phyloP scores from a whole-genome alignment of 2,888 invertebrate genomes.

The Leptinotarsa juncta region DNA sequence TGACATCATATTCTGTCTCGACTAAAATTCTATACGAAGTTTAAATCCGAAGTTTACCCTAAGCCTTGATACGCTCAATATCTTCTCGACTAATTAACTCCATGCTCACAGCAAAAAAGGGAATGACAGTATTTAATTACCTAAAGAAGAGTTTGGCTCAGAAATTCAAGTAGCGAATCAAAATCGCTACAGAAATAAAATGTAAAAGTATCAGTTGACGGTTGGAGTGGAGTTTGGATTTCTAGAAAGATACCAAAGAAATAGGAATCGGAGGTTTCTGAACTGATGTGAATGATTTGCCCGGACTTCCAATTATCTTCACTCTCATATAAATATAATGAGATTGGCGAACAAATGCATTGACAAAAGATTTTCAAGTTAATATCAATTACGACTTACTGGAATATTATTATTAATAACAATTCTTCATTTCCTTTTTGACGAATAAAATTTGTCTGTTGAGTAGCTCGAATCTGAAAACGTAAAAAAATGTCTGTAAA shows the following conservation, averaged over 20 bases:
- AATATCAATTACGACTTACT: too few relatives aligned
- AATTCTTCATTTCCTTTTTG: too few relatives aligned
- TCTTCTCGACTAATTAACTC: neutral
- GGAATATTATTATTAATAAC: too few relatives aligned
- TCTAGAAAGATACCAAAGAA: conserved; percentile 10
- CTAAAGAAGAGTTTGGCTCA: conserved; percentile 34
- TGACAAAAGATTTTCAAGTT: too few relatives aligned
- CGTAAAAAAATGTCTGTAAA: too few relatives aligned
- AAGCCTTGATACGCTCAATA: neutral
- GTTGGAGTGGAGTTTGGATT: conserved; percentile 42
- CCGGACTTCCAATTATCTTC: too few relatives aligned
- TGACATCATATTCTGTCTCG: neutral
- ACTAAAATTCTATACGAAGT: neutral
- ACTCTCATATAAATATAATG: too few relatives aligned
- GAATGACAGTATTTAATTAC: conserved; percentile 36
- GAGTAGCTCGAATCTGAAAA: too few relatives aligned
- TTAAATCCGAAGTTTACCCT: neutral
- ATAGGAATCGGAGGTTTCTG: neutral
- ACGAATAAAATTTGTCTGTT: too few relatives aligned
- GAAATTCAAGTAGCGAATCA: conserved; percentile 31
- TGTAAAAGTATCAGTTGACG: conserved; percentile 36
- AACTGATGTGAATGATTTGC: too few relatives aligned
- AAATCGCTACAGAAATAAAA: conserved; percentile 33
- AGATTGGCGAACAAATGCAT: too few relatives aligned
- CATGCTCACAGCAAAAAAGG: conserved; percentile 16